Percentiles rank a stretch among this genome's conserved stretches.
phyloP scores from a whole-genome alignment of 2,888 invertebrate species.

The Belgica antarctica region DNA sequence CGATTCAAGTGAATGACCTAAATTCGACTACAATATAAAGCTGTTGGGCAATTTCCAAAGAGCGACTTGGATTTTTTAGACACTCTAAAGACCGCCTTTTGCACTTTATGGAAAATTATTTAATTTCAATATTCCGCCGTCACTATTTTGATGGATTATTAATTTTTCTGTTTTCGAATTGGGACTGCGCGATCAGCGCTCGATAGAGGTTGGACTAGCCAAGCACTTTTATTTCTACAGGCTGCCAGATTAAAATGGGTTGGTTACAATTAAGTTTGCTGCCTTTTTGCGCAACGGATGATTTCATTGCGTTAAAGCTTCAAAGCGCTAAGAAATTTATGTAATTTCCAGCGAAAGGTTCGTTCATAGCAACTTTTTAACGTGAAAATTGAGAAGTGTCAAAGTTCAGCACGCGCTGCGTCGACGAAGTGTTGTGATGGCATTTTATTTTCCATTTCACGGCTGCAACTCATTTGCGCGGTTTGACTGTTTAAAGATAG shows the following conservation, averaged over 20 bases:
- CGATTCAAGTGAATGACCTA: not conserved
- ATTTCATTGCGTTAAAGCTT: constrained; percentile 1
- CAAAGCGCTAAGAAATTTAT: not conserved
- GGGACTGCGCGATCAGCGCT: constrained; percentile 3
- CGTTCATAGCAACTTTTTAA: not conserved
- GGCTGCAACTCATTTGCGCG: constrained; percentile 8
- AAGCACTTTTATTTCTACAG: constrained; percentile 22
- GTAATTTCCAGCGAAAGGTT: not conserved
- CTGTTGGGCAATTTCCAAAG: constrained; percentile 17
- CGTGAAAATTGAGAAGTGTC: constrained; percentile 16
- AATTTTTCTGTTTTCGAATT: constrained; percentile 31
- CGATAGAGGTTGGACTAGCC: constrained; percentile 24
- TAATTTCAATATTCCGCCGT: not conserved
- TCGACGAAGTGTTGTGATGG: constrained; percentile 5
- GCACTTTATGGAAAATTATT: constrained; percentile 8
- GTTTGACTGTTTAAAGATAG: not conserved
- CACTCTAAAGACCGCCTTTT: constrained; percentile 1
- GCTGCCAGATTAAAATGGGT: constrained; percentile 24
- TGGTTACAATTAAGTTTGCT: constrained; percentile 31
- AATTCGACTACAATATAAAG: not conserved
- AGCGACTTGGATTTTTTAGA: not conserved
- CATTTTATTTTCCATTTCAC: constrained; percentile 12
- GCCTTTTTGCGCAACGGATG: constrained; percentile 20
- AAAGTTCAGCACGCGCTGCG: not conserved
- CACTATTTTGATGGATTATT: constrained; percentile 35